Evolutionary conservation across 2,888 invertebrate species (phyloP).

Genomic region (Strigamia crassipes): DNA sequence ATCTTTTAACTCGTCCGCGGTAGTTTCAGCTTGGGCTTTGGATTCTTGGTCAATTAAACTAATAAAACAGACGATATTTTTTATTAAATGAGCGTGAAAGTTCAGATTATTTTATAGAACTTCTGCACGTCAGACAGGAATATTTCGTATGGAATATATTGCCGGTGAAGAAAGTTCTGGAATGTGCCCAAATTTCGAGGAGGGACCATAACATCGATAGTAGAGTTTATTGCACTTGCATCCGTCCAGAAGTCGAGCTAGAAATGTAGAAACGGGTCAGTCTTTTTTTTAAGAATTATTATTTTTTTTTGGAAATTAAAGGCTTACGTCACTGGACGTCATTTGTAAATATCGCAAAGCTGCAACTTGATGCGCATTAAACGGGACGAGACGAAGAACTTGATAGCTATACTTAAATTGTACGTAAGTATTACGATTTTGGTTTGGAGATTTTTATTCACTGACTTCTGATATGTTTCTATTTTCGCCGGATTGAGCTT

Average conservation of each 20-base stretch:
- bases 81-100: not conserved
- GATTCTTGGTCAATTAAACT: not conserved
- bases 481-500: not conserved
- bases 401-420: not conserved
- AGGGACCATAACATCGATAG: conserved; percentile 47
- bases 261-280: not conserved
- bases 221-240: conserved; percentile 24
- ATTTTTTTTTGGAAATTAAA: not conserved
- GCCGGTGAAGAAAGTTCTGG: not conserved
- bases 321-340: not conserved
- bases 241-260: conserved; percentile 48
- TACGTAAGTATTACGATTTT: not conserved
- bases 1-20: not conserved
- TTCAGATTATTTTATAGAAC: not conserved
- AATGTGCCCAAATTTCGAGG: conserved; percentile 20
- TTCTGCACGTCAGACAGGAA: not conserved
- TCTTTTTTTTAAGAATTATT: no score
- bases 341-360: conserved; percentile 9
- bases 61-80: not conserved
- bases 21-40: not conserved
- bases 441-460: not conserved
- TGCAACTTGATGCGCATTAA: not conserved
- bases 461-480: not conserved
- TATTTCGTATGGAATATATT: not conserved
- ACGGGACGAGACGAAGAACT: not conserved